Evolutionary conservation across 2,888 invertebrate species (phyloP), one percentile per base, ranked within the genome.

Genomic region (Heteromurus nitidus): DNA sequence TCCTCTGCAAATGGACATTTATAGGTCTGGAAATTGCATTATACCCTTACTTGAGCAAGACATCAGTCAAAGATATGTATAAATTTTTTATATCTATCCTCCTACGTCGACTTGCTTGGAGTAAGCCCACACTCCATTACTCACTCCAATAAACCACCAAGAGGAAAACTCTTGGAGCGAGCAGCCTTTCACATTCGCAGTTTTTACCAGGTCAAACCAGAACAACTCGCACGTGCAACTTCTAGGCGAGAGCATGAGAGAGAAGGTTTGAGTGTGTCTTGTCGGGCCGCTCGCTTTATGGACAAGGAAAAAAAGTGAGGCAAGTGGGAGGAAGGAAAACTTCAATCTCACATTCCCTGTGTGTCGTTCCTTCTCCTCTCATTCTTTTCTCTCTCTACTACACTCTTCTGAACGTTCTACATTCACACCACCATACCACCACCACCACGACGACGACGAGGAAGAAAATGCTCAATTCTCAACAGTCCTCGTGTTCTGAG

Each of bases 171-270:
- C n/a, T 28, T 69, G 77, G 68, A 76, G 69, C 42, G 47, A 16
- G 16, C n/a, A 5, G 47, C n/a, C n/a, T 3, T 16, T 60, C 70
- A 68, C 60, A 68, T 16, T 60, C 70, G 76, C 60, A 68, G 68
- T 82, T 80, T 82, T 77, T 76, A 84, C 70, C 83, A 85, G 85
- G 85, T 85, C 85, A 85, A 83, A 79, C 79, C 76, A 82, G 81
- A 81, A 79, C 77, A 85, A 81, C 83, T 83, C 85, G 85, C 85
- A 85, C 85, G 85, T 85, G 85, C 83, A 83, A 60, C 67, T 72
- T 42, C 72, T 30, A n/a, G n/a, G 67, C 20, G 68, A 74, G 80
- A 80, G 30, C 31, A 50, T n/a, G 67, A 20, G 68, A 74, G 80
- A 80, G 30, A 31, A 50, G 36, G 50, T 26, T 60, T 50, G 60